These are phyloP conservation scores for Morpho helenor DNA, from an alignment of 2,888 invertebrate genomes.

Conservation along the genomic window DNA sequence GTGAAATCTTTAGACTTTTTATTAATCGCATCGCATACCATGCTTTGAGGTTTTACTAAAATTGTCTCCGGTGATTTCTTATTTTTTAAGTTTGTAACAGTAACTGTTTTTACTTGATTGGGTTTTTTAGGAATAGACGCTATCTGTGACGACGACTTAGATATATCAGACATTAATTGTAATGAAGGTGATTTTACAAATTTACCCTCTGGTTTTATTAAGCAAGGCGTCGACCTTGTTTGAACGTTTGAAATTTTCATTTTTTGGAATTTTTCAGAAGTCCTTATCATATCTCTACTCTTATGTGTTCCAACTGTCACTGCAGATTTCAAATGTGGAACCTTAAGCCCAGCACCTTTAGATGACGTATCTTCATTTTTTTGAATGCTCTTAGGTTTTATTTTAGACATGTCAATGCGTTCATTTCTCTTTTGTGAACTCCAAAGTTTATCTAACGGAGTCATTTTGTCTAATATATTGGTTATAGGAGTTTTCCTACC, in stretches of 20 bases:
- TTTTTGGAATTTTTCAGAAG: conserved; percentile 67
- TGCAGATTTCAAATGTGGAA: conserved; percentile 33
- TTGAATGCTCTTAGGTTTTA: conserved; percentile 35
- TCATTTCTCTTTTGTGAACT: conserved; percentile 71
- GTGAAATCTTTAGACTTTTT: conserved; percentile 53
- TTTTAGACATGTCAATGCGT: conserved; percentile 58
- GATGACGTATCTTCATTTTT: conserved; percentile 3
- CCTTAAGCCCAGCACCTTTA: conserved; percentile 9
- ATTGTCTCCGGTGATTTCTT: conserved; percentile 59
- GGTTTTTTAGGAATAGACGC: conserved; percentile 43
- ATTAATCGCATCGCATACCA: conserved; percentile 55
- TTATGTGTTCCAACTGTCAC: conserved; percentile 47
- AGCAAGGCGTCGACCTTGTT: conserved; percentile 55
- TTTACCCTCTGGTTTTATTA: conserved; percentile 34
- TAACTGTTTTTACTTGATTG: conserved; percentile 56
- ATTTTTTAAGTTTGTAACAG: conserved; percentile 62
- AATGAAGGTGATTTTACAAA: conserved; percentile 36
- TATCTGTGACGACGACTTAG: conserved; percentile 58
- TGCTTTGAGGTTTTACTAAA: conserved; percentile 49
- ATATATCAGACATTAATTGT: conserved; percentile 43
- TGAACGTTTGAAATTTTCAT: conserved; percentile 50
- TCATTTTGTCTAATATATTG: conserved; percentile 70
- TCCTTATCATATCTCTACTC: conserved; percentile 70
- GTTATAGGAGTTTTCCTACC: conserved; percentile 72
- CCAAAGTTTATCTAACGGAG: conserved; percentile 78